Evolutionary conservation across 1,140 invertebrate species (phyloP).

Genomic region (Mizuhopecten yessoensis): DNA sequence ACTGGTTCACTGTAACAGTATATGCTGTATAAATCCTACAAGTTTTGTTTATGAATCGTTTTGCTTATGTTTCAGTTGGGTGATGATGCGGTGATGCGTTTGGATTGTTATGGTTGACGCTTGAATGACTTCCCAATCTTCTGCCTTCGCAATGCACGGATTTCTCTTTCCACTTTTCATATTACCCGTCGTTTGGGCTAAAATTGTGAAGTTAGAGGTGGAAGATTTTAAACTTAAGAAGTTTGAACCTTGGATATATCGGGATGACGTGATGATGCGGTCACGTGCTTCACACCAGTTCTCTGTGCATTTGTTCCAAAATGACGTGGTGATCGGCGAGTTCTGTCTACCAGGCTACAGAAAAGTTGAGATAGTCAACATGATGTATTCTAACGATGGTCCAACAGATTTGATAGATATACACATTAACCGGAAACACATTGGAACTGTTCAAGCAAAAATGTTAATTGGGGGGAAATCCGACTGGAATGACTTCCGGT

Average conservation of each 20-base stretch:
- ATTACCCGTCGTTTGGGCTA: neutral
- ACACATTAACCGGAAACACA: conserved; percentile 37
- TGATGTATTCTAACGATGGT: conserved; percentile 59
- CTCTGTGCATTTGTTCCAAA: conserved; percentile 32
- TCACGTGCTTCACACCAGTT: neutral
- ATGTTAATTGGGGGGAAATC: conserved; percentile 17
- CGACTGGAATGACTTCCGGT: conserved; percentile 59
- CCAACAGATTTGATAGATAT: conserved; percentile 30
- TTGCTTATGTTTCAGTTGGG: neutral
- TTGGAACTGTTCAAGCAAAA: conserved; percentile 50
- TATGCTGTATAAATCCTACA: too few relatives aligned
- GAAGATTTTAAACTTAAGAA: conserved; percentile 17
- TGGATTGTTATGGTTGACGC: neutral
- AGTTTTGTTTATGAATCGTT: too few relatives aligned
- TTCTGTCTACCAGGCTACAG: conserved; percentile 62
- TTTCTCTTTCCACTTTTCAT: neutral
- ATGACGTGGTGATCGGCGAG: conserved; percentile 45
- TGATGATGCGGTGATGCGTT: neutral
- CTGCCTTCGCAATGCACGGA: neutral
- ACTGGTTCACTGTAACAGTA: too few relatives aligned
- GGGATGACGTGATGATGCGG: neutral
- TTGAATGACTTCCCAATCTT: neutral
- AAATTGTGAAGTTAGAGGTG: conserved; percentile 1
- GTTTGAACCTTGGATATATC: neutral
- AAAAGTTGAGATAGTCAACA: conserved; percentile 52